Evolutionary conservation across 2,888 invertebrate genomes (phyloP), one percentile per base, ranked within the genome.

Genomic region (Macrophya alboannulata): DNA sequence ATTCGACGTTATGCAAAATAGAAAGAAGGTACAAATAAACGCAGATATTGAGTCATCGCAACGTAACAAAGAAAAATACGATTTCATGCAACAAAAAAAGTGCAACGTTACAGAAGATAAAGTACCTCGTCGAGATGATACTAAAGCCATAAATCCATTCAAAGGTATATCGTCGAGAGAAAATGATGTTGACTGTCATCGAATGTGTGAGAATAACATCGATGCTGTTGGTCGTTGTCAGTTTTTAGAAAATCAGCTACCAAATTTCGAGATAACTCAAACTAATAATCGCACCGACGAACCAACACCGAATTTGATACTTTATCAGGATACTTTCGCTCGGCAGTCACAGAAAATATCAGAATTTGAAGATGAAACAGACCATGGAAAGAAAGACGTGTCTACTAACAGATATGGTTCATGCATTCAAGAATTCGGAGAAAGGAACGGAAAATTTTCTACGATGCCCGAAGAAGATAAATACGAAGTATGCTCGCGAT

Each of bases 401-500:
- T 37, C 71, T 71, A 31, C 21, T 45, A 76, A 45, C 31, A 51
- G 76, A 48, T 76, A 48, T 25, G 25, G 55, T 55, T 31, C 55
- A n/a, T 55, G 31, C n/a, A 17, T 77, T 37, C 25, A 55, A 43
- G 6, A 55, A 55, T 55, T 55, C 8, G 55, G 17, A 17, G 77
- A 37, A 77, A 4, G 15, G 17, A 77, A 37, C 9, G 10, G n/a
- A 8, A 31, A 51, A 37, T 37, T 55, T 25, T 25, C 76, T 1
- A 37, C 9, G 25, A 31, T 9, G n/a, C 17, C 77, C n/a, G 77
- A 37, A 17, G 77, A 65, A 31, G 71, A 83, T 83, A 71, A 45
- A 25, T 81, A 43, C 8, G 81, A 81, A 45, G 12, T 68, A 25
- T 48, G 51, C 83, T 48, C 83, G 37, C 71, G n/a, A 9, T 83